These are phyloP conservation scores for Orthosia gothica DNA, from an alignment of 2,888 invertebrate genomes.

Conservation along the genomic window DNA sequence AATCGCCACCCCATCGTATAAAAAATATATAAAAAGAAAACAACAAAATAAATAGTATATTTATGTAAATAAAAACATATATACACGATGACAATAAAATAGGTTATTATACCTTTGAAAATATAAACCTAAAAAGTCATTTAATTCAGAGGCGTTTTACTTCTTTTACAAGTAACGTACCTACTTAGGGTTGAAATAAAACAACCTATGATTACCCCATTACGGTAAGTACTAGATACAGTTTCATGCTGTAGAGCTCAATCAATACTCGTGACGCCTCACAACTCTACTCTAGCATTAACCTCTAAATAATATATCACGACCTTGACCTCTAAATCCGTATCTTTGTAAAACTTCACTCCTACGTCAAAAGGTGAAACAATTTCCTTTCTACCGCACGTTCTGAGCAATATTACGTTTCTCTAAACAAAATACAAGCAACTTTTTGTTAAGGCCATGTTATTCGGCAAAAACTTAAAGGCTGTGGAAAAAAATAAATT, in stretches of 20 bases:
- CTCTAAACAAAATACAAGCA: constrained; percentile 37
- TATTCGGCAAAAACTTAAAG: too few species aligned
- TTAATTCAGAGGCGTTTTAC: too few species aligned
- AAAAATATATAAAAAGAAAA: too few species aligned
- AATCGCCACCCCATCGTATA: too few species aligned
- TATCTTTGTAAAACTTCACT: constrained; percentile 45
- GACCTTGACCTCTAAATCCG: constrained; percentile 34
- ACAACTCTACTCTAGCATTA: constrained; percentile 3
- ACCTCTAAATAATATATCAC: constrained; percentile 13
- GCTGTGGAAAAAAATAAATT: too few species aligned
- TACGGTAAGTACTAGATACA: not conserved
- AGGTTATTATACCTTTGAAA: too few species aligned
- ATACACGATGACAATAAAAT: too few species aligned
- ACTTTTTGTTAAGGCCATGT: constrained; percentile 29
- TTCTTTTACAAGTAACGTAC: not conserved
- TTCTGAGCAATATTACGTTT: constrained; percentile 47
- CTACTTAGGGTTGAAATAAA: not conserved
- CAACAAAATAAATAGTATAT: too few species aligned
- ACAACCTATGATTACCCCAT: not conserved
- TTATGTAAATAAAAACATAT: too few species aligned
- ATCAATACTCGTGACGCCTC: constrained; percentile 23
- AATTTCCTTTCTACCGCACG: constrained; percentile 57
- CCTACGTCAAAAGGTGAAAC: constrained; percentile 54
- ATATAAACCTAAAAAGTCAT: too few species aligned
- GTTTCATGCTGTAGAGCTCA: not conserved